Conservation (phyloP, 2,888 invertebrate species). For the Chloroclystis v-ata region DNA sequence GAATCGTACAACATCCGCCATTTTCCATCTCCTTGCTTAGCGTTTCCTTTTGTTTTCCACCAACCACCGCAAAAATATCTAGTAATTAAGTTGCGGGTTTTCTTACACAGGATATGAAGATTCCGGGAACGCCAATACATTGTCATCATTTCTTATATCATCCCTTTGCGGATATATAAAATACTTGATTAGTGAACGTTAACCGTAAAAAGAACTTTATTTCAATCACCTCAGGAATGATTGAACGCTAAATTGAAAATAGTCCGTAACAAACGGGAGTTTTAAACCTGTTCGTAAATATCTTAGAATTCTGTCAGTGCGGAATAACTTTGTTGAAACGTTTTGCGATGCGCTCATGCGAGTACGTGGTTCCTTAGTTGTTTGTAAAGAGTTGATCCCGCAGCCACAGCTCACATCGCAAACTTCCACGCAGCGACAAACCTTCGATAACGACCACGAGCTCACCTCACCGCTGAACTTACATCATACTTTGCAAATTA, state of each 20-base stretch:
- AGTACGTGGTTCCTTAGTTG: conserved; percentile 41
- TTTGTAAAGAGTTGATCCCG: conserved; percentile 30
- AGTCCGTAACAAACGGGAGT: conserved; percentile 1
- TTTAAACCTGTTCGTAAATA: conserved; percentile 18
- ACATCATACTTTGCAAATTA: conserved; percentile 52
- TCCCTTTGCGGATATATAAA: too few species aligned
- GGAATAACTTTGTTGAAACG: conserved; percentile 24
- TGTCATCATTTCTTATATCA: neutral
- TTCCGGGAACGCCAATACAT: neutral
- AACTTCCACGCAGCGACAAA: conserved; percentile 43
- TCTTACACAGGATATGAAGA: neutral
- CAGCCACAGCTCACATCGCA: conserved; percentile 29
- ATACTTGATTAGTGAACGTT: too few species aligned
- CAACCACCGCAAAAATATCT: conserved; percentile 30
- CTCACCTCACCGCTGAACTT: conserved; percentile 39
- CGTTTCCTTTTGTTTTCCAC: conserved; percentile 35
- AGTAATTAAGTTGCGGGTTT: conserved; percentile 6
- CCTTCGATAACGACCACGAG: conserved; percentile 42
- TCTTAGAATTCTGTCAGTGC: conserved; percentile 20
- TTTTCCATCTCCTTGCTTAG: conserved; percentile 55
- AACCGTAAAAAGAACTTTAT: too few species aligned
- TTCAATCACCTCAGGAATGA: too few species aligned
- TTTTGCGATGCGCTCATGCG: conserved; percentile 25
- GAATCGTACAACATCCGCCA: conserved; percentile 52
- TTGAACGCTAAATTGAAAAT: conserved; percentile 1